Percentiles rank a stretch among this genome's conserved stretches.
Conservation (phyloP, 2,797 vertebrate genomes). For the Strix occidentalis region DNA sequence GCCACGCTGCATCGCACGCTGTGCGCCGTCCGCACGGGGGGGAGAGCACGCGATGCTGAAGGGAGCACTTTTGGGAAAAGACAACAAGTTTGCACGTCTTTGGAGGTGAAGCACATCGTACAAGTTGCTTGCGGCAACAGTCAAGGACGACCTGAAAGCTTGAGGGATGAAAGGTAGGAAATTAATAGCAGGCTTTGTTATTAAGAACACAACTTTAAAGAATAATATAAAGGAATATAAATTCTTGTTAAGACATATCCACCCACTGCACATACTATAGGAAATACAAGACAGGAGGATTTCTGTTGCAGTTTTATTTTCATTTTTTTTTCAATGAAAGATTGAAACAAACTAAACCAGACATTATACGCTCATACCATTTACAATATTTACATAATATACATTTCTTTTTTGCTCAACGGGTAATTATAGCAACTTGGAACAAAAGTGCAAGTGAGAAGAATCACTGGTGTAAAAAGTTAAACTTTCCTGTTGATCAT, state of each 20-base stretch:
- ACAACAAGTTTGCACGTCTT: background rate
- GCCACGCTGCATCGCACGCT: background rate
- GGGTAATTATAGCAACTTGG: background rate
- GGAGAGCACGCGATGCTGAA: background rate
- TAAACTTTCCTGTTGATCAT: background rate
- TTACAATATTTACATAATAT: constrained; percentile 63
- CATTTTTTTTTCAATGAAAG: constrained; percentile 59
- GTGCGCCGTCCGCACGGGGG: no score
- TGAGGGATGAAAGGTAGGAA: background rate
- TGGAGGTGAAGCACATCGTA: background rate
- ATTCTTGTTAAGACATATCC: background rate
- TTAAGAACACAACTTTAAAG: background rate
- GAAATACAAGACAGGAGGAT: constrained; percentile 11
- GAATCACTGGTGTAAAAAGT: background rate
- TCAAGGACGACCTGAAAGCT: background rate
- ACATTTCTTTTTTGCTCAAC: constrained; percentile 33
- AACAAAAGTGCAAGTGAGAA: constrained; percentile 51
- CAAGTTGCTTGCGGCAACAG: background rate
- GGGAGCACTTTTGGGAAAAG: background rate
- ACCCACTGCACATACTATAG: background rate
- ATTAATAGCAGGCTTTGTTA: background rate
- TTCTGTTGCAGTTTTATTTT: constrained; percentile 63
- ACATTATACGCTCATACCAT: background rate
- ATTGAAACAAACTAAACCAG: constrained; percentile 51
- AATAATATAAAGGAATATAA: background rate